Conservation (phyloP, 1,140 invertebrate species). For the Apolygus lucorum region DNA sequence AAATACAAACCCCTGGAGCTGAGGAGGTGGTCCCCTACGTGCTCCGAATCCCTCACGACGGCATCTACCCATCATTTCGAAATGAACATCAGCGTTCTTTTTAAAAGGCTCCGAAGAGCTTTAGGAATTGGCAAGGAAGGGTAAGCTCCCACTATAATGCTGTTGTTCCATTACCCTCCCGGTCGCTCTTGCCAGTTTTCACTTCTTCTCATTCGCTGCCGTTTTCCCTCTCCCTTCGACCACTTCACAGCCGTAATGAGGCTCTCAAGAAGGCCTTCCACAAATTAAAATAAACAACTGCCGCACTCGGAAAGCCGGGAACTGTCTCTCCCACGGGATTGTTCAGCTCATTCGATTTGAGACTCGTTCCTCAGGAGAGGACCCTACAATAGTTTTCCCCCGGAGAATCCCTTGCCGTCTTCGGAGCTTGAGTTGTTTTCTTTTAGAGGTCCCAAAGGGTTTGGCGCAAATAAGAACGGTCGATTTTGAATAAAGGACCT, state of each 20-base stretch:
- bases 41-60: too few species aligned
- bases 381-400: background rate
- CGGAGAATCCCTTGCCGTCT: background rate
- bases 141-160: background rate
- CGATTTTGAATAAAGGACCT: too few species aligned
- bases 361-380: background rate
- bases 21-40: too few species aligned
- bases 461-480: too few species aligned
- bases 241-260: background rate
- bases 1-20: too few species aligned
- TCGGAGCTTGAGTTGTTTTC: too few species aligned
- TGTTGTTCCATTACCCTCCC: background rate
- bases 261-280: background rate
- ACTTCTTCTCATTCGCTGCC: background rate
- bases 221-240: background rate
- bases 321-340: background rate
- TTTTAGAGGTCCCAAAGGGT: too few species aligned
- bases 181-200: background rate
- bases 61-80: too few species aligned
- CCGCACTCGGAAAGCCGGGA: background rate
- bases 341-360: background rate
- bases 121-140: background rate
- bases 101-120: background rate
- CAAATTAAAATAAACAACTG: background rate
- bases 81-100: background rate